Evolutionary conservation across 2,797 vertebrate genomes (phyloP), one percentile per base, ranked within the genome.

Genomic region (Loriculus beryllinus): DNA sequence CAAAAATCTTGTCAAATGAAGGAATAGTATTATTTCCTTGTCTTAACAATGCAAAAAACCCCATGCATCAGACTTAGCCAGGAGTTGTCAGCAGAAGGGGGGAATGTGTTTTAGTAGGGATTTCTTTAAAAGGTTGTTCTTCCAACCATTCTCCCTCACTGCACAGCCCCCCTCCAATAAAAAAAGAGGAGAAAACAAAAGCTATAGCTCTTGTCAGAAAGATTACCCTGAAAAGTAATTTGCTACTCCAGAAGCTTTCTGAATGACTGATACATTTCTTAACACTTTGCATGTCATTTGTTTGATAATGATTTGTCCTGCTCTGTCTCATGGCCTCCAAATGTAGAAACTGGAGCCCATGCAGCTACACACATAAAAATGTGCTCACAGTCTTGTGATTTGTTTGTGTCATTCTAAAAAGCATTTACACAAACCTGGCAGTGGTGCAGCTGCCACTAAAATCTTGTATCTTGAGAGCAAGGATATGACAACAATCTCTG

Each of bases 11-110:
- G 69, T 85, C 45, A 43, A 72, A 54, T 37, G 29, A 93, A 90
- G 63, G 49, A 72, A 39, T 31, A 52, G 25, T 82, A 43, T 71
- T 79, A 63, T 60, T 85, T 76, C 68, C 45, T 52, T 82, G 69
- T 64, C 80, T 92, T 88, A 47, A 77, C 47, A 43, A 20, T 74
- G 63, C 80, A 83, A 87, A 51, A 78, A 95, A 71, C 10, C 21
- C 54, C 54, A 60, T 33, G 18, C 9, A 70, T 90, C 67, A 79
- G 26, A 52, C 25, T 72, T 82, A 84, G 51, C 22, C 35, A 39
- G 63, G 29, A 47, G 26, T 17, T 92, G 56, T 84, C 85, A 86
- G 68, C 51, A 74, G 70, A 70, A 74, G 14, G 85, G 42, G 8
- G 29, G 20, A 57, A 17, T 62, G 28, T 45, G 12, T 64, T 90